Evolutionary conservation across 2,113 vertebrate species (phyloP).

Genomic region (Struthidea cinerea): DNA sequence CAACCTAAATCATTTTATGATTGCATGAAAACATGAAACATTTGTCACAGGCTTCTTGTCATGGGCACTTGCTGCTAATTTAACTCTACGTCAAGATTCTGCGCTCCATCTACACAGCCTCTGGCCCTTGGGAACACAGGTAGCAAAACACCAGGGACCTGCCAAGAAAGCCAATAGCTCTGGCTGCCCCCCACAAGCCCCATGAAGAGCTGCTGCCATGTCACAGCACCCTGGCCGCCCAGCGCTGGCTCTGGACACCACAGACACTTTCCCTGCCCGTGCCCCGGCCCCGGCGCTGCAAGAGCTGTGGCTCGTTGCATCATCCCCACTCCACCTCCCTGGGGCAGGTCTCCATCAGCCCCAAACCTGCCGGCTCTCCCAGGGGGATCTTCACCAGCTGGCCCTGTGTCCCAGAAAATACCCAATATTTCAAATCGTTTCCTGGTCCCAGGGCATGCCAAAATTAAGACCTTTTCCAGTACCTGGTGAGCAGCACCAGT

Average conservation of each 20-base stretch:
- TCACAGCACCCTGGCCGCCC: rapidly evolving
- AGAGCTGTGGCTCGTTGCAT: slow-evolving; percentile 3
- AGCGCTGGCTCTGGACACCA: rapidly evolving
- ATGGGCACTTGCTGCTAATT: rapidly evolving
- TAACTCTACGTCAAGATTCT: background rate
- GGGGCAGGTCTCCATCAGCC: background rate
- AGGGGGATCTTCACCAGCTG: background rate
- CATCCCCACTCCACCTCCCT: background rate
- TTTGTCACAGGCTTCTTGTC: background rate
- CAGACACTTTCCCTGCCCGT: background rate
- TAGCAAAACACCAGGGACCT: rapidly evolving
- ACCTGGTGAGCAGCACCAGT: background rate
- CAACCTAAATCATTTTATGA: background rate
- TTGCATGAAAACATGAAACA: background rate
- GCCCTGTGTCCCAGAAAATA: rapidly evolving
- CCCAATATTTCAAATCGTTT: rapidly evolving
- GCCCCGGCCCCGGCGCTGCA: rapidly evolving
- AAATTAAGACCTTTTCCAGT: background rate
- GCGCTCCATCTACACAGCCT: background rate
- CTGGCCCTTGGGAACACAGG: background rate
- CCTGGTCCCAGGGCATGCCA: background rate
- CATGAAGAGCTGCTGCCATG: background rate
- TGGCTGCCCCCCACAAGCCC: background rate
- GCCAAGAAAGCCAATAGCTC: background rate
- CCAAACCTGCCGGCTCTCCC: background rate